Conservation (phyloP, 2,797 vertebrate species). For the Glyptemys insculpta region DNA sequence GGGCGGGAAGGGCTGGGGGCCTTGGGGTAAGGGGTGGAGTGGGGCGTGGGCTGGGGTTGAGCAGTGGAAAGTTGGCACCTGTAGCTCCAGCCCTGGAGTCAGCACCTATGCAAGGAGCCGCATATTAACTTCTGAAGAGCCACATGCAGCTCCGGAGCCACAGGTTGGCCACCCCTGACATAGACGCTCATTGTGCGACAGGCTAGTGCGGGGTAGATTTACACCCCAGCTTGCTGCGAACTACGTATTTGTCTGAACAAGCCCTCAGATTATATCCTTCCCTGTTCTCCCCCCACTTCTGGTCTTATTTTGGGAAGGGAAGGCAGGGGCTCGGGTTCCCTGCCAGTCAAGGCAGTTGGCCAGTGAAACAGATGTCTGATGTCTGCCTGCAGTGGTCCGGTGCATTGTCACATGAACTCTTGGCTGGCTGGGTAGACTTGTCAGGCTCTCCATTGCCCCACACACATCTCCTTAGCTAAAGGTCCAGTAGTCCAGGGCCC, state of each 20-base stretch:
- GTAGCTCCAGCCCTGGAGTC: too few species aligned
- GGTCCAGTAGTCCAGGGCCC: neutral
- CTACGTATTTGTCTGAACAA: neutral
- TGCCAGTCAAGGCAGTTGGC: neutral
- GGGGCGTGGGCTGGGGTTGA: too few species aligned
- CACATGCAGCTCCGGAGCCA: too few species aligned
- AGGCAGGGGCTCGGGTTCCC: neutral
- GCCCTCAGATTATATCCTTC: accelerated
- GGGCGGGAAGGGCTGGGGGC: too few species aligned
- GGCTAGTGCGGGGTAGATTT: neutral
- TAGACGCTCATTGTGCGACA: neutral
- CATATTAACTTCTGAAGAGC: too few species aligned
- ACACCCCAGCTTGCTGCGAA: neutral
- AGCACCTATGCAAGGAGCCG: too few species aligned
- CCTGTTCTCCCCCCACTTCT: accelerated
- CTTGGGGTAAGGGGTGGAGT: too few species aligned
- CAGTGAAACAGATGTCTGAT: neutral
- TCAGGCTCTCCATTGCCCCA: neutral
- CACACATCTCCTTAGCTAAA: neutral
- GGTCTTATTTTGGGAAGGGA: neutral
- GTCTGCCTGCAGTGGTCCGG: neutral
- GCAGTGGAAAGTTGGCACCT: too few species aligned
- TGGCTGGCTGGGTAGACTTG: neutral
- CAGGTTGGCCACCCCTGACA: too few species aligned
- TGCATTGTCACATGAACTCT: accelerated